Evolutionary conservation across 2,113 vertebrate species (phyloP), one percentile per base, ranked within the genome.

Genomic region (Tachysurus fulvidraco): DNA sequence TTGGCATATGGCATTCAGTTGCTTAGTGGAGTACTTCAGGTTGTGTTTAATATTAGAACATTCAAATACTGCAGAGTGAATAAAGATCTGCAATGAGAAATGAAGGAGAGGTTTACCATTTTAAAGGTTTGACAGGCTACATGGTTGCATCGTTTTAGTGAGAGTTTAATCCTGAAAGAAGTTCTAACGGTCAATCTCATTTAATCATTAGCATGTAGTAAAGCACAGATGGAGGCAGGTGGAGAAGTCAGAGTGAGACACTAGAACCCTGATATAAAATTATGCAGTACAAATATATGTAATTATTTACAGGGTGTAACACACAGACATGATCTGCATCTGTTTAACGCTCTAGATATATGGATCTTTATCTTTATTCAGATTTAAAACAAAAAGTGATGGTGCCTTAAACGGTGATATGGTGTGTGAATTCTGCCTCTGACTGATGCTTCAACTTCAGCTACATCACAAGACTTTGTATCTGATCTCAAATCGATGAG

Each of bases 131-230:
- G 16, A 54, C 46, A 71, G 50, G 28, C 64, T 83, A 30, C 62
- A 83, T 28, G 71, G 69, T 85, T 57, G 60, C 67, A 46, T 36
- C 83, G 19, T 57, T 50, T 28, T 46, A 57, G 54, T 67, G 83
- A 85, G 57, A 77, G 89, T 89, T 89, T 93, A 95, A 94, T 93
- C 92, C 90, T 77, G 62, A 0, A 25, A 87, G 88, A 91, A 92
- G 91, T 88, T 92, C 94, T 94, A 93, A 92, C 94, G 94, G 85
- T 93, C 95, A 95, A 96, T 95, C 89, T 85, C 89, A 76, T 78
- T 57, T 88, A 92, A 93, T 93, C 93, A 93, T 95, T 94, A 92
- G 90, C 90, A 30, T 73, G 64, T 64, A 28, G 44, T 50, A 84
- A 52, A 44, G 9, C 4, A n/a, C 9, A 81, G 28, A 46, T 57